phyloP scores from a whole-genome alignment of 1,140 invertebrate species.

The Stenopsyche tienmushanensis region DNA sequence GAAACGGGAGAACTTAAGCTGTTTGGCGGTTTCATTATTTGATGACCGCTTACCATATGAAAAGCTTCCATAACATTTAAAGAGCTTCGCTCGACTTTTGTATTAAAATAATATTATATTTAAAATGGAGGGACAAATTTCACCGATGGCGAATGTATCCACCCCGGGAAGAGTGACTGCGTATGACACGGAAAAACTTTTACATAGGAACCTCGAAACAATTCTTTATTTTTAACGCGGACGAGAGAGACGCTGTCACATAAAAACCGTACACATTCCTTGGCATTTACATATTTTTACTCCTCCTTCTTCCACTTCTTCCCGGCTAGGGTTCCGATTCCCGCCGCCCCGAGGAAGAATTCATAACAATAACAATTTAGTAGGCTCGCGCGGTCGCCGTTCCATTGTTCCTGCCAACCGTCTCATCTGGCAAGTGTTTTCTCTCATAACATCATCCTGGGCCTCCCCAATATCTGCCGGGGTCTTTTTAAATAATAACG shows the following conservation, averaged over 20 bases:
- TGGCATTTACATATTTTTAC: conserved; percentile 36
- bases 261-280: neutral
- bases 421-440: conserved; percentile 33
- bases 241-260: neutral
- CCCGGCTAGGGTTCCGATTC: conserved; percentile 9
- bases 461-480: neutral
- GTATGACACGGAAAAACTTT: conserved; percentile 19
- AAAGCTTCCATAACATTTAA: too few relatives aligned
- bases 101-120: too few relatives aligned
- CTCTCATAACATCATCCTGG: conserved; percentile 23
- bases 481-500: conserved; percentile 24
- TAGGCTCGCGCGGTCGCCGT: neutral
- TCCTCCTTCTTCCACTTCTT: neutral
- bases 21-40: too few relatives aligned
- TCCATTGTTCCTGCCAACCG: conserved; percentile 17
- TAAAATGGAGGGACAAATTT: too few relatives aligned
- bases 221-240: conserved; percentile 14
- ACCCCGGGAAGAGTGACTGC: too few relatives aligned
- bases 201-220: conserved; percentile 10
- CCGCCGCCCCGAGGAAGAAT: conserved; percentile 26
- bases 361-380: conserved; percentile 38
- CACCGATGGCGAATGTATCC: too few relatives aligned
- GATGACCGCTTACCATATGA: too few relatives aligned
- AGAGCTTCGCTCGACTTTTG: too few relatives aligned
- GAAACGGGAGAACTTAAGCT: too few relatives aligned